phyloP scores from a whole-genome alignment of 2,113 vertebrate species.

The Setophaga petechia region DNA sequence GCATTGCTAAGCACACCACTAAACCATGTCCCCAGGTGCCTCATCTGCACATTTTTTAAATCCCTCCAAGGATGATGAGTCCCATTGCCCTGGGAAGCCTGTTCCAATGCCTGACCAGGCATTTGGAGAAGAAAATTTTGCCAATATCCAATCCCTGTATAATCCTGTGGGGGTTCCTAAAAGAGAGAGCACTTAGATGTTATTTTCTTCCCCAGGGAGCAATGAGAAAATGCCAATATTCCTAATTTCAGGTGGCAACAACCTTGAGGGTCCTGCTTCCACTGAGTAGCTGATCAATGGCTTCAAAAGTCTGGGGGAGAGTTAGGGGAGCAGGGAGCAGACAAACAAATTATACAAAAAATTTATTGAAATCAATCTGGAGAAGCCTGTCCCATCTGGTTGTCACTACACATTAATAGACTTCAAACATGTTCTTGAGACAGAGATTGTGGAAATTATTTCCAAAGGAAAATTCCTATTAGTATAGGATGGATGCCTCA shows the following conservation, averaged over 20 bases:
- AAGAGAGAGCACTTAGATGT: background rate
- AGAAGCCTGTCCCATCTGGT: background rate
- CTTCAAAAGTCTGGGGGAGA: background rate
- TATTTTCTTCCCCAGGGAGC: background rate
- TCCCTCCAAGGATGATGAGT: background rate
- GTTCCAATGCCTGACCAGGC: background rate
- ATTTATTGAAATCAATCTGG: background rate
- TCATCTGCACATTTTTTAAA: background rate
- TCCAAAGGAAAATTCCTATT: background rate
- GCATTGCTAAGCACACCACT: background rate
- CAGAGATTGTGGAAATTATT: background rate
- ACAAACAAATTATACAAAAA: background rate
- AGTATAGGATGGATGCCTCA: background rate
- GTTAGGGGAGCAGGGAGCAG: background rate
- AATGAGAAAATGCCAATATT: background rate
- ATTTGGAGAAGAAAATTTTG: too few species aligned
- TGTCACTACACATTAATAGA: background rate
- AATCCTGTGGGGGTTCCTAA: background rate
- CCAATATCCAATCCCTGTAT: background rate
- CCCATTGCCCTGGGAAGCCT: background rate
- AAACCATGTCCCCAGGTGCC: background rate
- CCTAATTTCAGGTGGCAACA: background rate
- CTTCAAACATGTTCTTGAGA: background rate
- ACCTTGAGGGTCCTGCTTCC: background rate
- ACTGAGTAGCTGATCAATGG: background rate